Evolutionary conservation across 2,888 invertebrate genomes (phyloP).

Genomic region (Tachina grossa): DNA sequence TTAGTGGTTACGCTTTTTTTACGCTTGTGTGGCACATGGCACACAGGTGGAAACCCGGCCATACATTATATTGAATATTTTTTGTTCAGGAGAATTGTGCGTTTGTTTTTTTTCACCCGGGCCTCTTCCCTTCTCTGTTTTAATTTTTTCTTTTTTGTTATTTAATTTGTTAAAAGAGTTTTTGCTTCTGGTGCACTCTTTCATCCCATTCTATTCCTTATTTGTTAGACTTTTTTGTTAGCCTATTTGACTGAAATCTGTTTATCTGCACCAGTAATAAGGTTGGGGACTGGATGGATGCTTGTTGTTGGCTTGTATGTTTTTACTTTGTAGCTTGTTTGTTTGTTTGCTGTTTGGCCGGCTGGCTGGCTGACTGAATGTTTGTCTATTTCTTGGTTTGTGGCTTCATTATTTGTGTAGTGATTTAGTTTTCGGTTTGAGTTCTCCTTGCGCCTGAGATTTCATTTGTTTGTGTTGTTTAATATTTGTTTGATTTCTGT

Average conservation of each 20-base stretch:
- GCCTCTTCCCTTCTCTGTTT: neutral
- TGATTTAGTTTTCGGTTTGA: constrained; percentile 55
- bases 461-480: constrained; percentile 36
- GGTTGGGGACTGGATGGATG: constrained; percentile 15
- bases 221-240: neutral
- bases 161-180: constrained; percentile 7
- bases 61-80: too few species aligned
- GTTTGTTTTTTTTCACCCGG: neutral
- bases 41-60: too few species aligned
- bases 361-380: neutral
- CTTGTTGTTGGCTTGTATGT: neutral
- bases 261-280: constrained; percentile 25
- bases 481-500: constrained; percentile 28
- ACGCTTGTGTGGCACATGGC: too few species aligned
- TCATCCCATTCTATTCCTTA: constrained; percentile 36
- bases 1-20: too few species aligned
- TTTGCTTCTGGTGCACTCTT: constrained; percentile 1
- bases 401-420: constrained; percentile 48
- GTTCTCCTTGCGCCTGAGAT: constrained; percentile 36
- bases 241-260: constrained; percentile 22
- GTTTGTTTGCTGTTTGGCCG: neutral
- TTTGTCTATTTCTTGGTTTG: constrained; percentile 26
- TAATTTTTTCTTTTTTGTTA: constrained; percentile 4
- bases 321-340: too few species aligned
- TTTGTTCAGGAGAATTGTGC: constrained; percentile 10